Base-by-base conservation (phyloP, 2,113 vertebrate species). In the Plotosus lineatus region DNA sequence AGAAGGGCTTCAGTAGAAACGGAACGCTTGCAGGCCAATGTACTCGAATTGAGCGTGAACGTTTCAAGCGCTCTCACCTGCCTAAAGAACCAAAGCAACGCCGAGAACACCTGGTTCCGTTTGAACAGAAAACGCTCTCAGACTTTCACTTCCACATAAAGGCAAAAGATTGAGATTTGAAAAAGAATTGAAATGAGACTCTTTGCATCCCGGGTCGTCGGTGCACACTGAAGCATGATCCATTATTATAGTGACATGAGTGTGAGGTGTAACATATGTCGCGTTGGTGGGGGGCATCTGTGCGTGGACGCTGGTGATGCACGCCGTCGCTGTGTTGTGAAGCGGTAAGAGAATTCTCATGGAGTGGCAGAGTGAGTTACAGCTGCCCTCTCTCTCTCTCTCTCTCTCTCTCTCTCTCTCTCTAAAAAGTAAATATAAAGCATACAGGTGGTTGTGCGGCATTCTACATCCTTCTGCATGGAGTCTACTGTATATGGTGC, bases 191-290 rank as follows among this genome's bases (percentile, higher is more conserved):
- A 23, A 40, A 23, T 0, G 23, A 63, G 61, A 40, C 1, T 28
- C 14, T 71, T 48, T 46, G n/a, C 42, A 28, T 17, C 14, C 1
- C 10, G 26, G 0, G 19, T 33, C 26, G 10, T 50, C 26, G 2
- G n/a, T 7, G 15, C 19, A 26, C 68, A 71, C 33, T 3, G 8
- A 42, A 42, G 73, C 42, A 21, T 21, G 44, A 61, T 78, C 17
- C 60, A 36, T 66, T 48, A 50, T 36, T 38, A 60, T 42, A 51
- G 33, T 66, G 76, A 78, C 61, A 68, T 36, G 31, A 51, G 76
- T 33, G 44, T 66, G 61, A 53, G 68, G 46, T 51, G 38, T 51
- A 78, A 40, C 77, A 78, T 78, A 48, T 78, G 61, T 28, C 31
- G 77, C 46, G 51, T 40, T 11, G n/a, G 65, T 42, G 26, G 8